phyloP scores from a whole-genome alignment of 1,140 invertebrate species.

The Bombus terrestris region DNA sequence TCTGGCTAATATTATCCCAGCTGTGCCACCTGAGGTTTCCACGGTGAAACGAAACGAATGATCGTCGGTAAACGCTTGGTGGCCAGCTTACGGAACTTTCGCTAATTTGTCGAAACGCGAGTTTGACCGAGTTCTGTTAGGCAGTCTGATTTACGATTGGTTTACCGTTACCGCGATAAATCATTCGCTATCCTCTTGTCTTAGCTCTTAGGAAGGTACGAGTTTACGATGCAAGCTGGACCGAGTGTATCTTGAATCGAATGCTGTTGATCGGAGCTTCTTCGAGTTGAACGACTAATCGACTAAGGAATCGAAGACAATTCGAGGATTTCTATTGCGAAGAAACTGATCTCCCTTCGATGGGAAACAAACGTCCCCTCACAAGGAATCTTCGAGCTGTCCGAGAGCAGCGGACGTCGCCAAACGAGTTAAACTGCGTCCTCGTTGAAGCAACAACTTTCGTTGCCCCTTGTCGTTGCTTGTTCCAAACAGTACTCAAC shows the following conservation, averaged over 20 bases:
- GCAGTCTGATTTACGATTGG: conserved; percentile 3
- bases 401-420: neutral
- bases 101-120: conserved; percentile 22
- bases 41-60: conserved; percentile 16
- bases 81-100: conserved; percentile 14
- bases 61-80: conserved; percentile 7
- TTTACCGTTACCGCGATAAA: neutral
- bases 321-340: conserved; percentile 9
- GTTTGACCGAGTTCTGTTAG: conserved; percentile 5
- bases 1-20: conserved; percentile 35
- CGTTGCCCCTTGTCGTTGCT: too few species aligned
- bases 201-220: neutral
- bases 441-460: neutral
- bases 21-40: conserved; percentile 35
- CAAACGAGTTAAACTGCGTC: neutral
- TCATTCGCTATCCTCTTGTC: neutral
- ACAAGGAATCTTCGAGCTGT: neutral
- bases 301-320: neutral
- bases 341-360: neutral
- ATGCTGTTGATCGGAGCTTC: neutral
- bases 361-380: neutral
- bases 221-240: neutral
- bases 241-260: neutral
- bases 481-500: too few species aligned
- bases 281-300: neutral